Conservation (phyloP, 1,140 invertebrate genomes). For the Armadillidium nasatum region DNA sequence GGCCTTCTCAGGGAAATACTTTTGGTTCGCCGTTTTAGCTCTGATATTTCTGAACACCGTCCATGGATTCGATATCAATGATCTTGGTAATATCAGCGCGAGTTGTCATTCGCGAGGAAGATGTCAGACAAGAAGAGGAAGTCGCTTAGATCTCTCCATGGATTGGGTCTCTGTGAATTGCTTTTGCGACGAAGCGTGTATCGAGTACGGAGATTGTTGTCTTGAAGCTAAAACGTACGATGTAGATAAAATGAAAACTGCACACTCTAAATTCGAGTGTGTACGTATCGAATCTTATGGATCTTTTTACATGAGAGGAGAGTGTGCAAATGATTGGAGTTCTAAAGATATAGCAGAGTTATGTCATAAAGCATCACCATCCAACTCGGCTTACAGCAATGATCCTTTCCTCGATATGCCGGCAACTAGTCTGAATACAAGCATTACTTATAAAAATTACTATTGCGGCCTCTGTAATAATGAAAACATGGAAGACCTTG, state of each 20-base stretch:
- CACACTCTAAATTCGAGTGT: slow-evolving; percentile 48
- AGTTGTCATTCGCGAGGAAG: not conserved
- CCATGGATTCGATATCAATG: not conserved
- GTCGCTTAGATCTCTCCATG: slow-evolving; percentile 27
- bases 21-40: too few relatives aligned
- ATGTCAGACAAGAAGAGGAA: not conserved
- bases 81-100: not conserved
- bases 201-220: slow-evolving; percentile 55
- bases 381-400: slow-evolving; percentile 18
- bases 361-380: slow-evolving; percentile 45
- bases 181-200: slow-evolving; percentile 53
- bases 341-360: slow-evolving; percentile 43
- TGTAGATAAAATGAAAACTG: slow-evolving; percentile 46
- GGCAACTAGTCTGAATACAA: slow-evolving; percentile 50
- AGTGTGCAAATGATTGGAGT: slow-evolving; percentile 51
- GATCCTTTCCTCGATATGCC: slow-evolving; percentile 53
- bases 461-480: slow-evolving; percentile 58
- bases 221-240: slow-evolving; percentile 50
- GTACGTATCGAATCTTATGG: slow-evolving; percentile 50
- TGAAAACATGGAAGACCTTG: slow-evolving; percentile 46
- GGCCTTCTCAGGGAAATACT: too few relatives aligned
- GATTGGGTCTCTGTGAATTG: slow-evolving; percentile 54
- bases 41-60: too few relatives aligned
- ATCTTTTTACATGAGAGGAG: slow-evolving; percentile 52
- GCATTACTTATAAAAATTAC: slow-evolving; percentile 56